Evolutionary conservation across 2,113 vertebrate species (phyloP).

Genomic region (Crotalus helleri): DNA sequence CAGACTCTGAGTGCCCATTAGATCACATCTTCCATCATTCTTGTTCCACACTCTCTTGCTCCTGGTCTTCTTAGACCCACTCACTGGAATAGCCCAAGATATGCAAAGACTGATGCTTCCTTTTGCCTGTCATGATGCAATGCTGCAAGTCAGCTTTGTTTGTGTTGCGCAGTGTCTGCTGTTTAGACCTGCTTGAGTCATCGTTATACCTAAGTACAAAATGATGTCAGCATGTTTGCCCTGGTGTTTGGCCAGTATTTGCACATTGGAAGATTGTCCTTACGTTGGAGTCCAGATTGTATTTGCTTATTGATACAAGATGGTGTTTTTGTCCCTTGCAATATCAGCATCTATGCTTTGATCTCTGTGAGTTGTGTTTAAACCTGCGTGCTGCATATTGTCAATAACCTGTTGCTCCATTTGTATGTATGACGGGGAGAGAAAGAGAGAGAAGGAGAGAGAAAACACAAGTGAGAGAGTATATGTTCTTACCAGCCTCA

Average conservation of each 20-base stretch:
- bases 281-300: neutral
- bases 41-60: conserved; percentile 33
- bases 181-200: conserved; percentile 24
- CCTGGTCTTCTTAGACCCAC: conserved; percentile 18
- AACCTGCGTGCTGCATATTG: neutral
- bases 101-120: conserved; percentile 38
- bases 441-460: neutral
- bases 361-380: neutral
- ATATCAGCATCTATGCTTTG: neutral
- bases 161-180: conserved; percentile 30
- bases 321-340: neutral
- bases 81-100: conserved; percentile 42
- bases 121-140: conserved; percentile 36
- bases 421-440: neutral
- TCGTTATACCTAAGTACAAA: neutral
- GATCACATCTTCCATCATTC: conserved; percentile 31
- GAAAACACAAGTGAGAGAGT: neutral
- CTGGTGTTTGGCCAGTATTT: neutral
- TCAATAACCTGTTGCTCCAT: neutral
- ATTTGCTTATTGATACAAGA: neutral
- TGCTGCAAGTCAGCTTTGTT: conserved; percentile 42
- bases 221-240: neutral
- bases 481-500: neutral
- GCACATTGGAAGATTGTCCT: neutral
- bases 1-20: conserved; percentile 48